Conservation (phyloP, 2,888 invertebrate genomes). For the Anoncus sp. region DNA sequence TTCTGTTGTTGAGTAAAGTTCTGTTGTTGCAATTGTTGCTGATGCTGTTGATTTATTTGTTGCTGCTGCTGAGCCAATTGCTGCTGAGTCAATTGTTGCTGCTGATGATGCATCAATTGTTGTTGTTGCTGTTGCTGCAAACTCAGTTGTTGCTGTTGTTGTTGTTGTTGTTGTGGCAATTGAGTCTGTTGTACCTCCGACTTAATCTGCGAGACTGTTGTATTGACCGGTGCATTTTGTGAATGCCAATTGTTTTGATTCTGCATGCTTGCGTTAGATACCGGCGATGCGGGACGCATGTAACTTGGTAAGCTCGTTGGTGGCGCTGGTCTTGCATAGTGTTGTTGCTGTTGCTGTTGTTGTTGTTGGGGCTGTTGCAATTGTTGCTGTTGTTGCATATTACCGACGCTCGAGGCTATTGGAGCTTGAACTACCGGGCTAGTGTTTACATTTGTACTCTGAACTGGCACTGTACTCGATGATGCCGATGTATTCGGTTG, state of each 20-base stretch:
- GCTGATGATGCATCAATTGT: slow-evolving; percentile 72
- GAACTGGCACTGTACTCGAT: slow-evolving; percentile 67
- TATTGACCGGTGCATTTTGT: slow-evolving; percentile 73
- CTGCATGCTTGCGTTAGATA: slow-evolving; percentile 44
- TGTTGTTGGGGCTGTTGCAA: slow-evolving; percentile 71
- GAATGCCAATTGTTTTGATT: slow-evolving; percentile 76
- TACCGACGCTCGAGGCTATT: slow-evolving; percentile 33
- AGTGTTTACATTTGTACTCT: slow-evolving; percentile 71
- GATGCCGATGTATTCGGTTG: slow-evolving; percentile 83
- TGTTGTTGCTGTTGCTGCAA: slow-evolving; percentile 72
- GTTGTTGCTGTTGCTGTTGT: slow-evolving; percentile 67
- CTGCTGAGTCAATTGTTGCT: slow-evolving; percentile 67
- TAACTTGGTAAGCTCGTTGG: slow-evolving; percentile 70
- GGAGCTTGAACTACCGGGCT: slow-evolving; percentile 69
- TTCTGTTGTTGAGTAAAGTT: slow-evolving; percentile 69
- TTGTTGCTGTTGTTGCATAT: slow-evolving; percentile 71
- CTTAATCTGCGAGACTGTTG: slow-evolving; percentile 63
- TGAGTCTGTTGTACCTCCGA: slow-evolving; percentile 70
- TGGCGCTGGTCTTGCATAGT: slow-evolving; percentile 68
- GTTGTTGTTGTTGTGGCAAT: slow-evolving; percentile 70
- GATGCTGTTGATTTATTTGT: slow-evolving; percentile 84
- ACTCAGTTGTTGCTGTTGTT: slow-evolving; percentile 72
- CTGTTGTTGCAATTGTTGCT: slow-evolving; percentile 72
- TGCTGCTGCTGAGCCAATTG: slow-evolving; percentile 66
- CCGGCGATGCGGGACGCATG: slow-evolving; percentile 60